These are phyloP conservation scores for Centropyge bicolor DNA, from an alignment of 2,797 vertebrate genomes.

Conservation along the genomic window DNA sequence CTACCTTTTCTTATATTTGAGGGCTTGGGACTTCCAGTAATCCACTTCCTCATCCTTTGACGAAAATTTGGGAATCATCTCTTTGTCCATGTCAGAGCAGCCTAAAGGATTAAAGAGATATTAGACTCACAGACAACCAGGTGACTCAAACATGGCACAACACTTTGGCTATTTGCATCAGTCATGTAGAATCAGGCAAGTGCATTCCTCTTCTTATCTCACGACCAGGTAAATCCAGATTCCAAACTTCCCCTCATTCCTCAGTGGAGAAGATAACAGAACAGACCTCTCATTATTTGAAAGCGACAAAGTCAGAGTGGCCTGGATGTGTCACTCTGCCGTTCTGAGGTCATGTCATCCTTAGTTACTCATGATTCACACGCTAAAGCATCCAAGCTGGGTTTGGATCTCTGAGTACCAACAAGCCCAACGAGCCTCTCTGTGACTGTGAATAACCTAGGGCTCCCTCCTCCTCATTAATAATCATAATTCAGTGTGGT, in stretches of 20 bases:
- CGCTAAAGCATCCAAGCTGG: neutral
- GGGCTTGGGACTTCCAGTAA: conserved; percentile 95
- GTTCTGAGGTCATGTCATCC: neutral
- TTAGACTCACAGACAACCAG: neutral
- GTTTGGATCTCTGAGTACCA: neutral
- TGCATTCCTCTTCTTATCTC: conserved; percentile 47
- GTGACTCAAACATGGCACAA: neutral
- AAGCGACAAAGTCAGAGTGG: neutral
- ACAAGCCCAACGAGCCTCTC: neutral
- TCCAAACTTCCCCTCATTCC: conserved; percentile 24
- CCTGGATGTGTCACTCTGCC: neutral
- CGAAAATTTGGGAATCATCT: conserved; percentile 96
- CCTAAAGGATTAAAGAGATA: conserved; percentile 64
- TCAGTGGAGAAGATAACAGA: conserved; percentile 12
- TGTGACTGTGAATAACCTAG: neutral
- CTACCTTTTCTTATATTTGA: conserved; percentile 97
- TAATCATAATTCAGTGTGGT: neutral
- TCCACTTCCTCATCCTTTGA: conserved; percentile 96
- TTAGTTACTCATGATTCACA: conserved; percentile 13
- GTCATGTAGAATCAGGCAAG: conserved; percentile 36
- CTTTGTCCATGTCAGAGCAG: conserved; percentile 94
- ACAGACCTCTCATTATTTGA: neutral
- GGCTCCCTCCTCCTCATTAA: conserved; percentile 15
- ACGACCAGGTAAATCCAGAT: conserved; percentile 17
- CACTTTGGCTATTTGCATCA: conserved; percentile 4